These are phyloP conservation scores for Eristalinus aeneus DNA, from an alignment of 2,888 invertebrate genomes.

Conservation along the genomic window DNA sequence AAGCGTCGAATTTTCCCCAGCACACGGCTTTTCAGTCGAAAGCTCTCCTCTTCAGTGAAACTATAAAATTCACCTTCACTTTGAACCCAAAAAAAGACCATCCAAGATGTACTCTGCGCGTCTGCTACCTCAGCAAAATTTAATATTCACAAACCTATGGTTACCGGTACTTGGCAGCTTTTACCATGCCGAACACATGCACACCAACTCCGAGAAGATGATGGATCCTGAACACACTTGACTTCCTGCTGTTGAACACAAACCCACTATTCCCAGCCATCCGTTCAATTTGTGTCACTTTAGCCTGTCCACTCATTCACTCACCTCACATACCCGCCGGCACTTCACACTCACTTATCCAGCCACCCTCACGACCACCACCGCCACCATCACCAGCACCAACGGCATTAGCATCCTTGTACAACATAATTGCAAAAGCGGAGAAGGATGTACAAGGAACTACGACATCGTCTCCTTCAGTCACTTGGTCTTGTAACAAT, in stretches of 20 bases:
- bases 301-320: background rate
- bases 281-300: background rate
- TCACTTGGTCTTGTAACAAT: conserved; percentile 7
- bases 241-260: background rate
- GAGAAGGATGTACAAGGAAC: conserved; percentile 21
- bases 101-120: too few relatives aligned
- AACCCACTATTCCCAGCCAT: background rate
- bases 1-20: background rate
- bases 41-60: too few relatives aligned
- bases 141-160: too few relatives aligned
- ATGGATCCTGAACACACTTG: background rate
- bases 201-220: background rate
- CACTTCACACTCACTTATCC: background rate
- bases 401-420: conserved; percentile 20
- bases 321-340: background rate
- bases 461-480: conserved; percentile 31
- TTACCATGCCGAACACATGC: background rate
- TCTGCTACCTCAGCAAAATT: too few relatives aligned
- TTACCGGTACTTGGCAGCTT: background rate
- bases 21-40: too few relatives aligned
- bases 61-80: too few relatives aligned
- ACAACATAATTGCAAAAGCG: conserved; percentile 49
- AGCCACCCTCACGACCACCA: background rate
- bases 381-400: background rate
- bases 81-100: too few relatives aligned